Percentiles rank a stretch among this genome's conserved stretches.
These are phyloP conservation scores for Melanotaenia pygmaea DNA, from an alignment of 2,797 vertebrate species.

Conservation along the genomic window DNA sequence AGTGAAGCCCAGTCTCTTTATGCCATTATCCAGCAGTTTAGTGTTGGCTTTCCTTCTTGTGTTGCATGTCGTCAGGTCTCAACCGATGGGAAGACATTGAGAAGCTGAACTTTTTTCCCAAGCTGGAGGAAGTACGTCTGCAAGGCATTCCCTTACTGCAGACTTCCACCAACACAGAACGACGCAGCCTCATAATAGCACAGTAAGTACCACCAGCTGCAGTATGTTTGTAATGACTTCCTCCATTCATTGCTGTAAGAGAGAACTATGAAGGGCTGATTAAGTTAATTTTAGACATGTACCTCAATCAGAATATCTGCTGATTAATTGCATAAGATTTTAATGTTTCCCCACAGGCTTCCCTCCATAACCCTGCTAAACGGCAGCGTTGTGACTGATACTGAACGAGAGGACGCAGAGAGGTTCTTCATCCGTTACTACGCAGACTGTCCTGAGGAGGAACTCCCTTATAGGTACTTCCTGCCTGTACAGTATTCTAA, in stretches of 20 bases:
- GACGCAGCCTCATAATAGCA: constrained; percentile 94
- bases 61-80: constrained; percentile 83
- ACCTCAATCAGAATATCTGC: background rate
- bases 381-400: constrained; percentile 90
- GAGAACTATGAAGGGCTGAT: background rate
- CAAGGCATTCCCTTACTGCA: constrained; percentile 95
- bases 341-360: constrained; percentile 80
- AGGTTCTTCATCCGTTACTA: constrained; percentile 97
- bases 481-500: background rate
- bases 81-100: constrained; percentile 96
- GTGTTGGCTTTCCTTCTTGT: background rate
- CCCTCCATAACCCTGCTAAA: constrained; percentile 91
- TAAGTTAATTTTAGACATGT: background rate
- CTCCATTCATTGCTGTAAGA: background rate
- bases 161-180: constrained; percentile 91
- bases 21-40: too few species aligned
- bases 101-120: constrained; percentile 95
- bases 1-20: too few species aligned
- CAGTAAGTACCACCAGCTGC: constrained; percentile 68
- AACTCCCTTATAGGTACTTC: constrained; percentile 73
- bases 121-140: constrained; percentile 94
- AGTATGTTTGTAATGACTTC: background rate
- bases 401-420: constrained; percentile 95
- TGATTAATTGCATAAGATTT: background rate
- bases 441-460: constrained; percentile 89